These are phyloP conservation scores for Phoxinus phoxinus DNA, from an alignment of 2,113 vertebrate genomes.

Conservation along the genomic window DNA sequence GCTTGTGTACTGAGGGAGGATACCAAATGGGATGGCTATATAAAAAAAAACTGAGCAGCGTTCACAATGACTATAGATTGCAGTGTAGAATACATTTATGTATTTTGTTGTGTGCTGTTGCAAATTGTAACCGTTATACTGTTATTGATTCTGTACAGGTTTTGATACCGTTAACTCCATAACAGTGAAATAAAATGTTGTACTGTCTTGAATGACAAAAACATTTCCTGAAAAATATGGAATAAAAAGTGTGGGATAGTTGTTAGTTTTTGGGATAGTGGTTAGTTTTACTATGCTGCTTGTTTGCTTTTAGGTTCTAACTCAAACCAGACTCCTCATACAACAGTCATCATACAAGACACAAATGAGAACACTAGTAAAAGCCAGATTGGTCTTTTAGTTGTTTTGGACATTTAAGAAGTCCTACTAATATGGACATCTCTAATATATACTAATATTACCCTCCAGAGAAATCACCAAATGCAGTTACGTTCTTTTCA, in stretches of 20 bases:
- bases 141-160: background rate
- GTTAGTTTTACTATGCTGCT: background rate
- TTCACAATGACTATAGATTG: background rate
- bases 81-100: background rate
- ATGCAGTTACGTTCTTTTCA: background rate
- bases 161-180: background rate
- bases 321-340: background rate
- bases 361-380: background rate
- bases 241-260: too few relatives aligned
- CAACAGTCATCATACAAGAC: background rate
- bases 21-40: background rate
- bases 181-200: background rate
- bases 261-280: background rate
- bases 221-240: too few relatives aligned
- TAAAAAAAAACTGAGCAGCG: background rate
- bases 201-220: background rate
- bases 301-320: background rate
- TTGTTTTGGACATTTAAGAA: constrained; percentile 2
- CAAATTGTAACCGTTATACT: background rate
- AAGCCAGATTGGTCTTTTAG: background rate
- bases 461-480: constrained; percentile 2
- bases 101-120: background rate
- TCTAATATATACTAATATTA: too few relatives aligned
- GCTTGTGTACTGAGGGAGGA: background rate
- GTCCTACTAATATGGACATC: background rate